Evolutionary conservation across 1,140 invertebrate species (phyloP), one percentile per base, ranked within the genome.

Genomic region (Saccostrea echinata): DNA sequence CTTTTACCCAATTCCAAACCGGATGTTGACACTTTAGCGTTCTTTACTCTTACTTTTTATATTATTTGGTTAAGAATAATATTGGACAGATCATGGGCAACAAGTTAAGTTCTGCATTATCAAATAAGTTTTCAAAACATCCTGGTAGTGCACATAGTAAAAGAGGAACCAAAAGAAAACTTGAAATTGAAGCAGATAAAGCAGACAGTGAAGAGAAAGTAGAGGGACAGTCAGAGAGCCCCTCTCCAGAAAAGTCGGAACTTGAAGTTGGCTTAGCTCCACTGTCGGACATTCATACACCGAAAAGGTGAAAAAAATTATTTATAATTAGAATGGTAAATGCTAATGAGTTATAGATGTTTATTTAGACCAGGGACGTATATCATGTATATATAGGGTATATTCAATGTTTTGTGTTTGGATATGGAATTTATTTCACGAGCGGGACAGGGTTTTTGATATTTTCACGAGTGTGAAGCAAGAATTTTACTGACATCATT

Each of bases 181-280:
- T 76, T 33, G 68, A 76, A 76, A 76, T 16, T 76, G 68, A 76
- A 12, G 13, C 68, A 16, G 9, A 30, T 16, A 76, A 6, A 16
- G 0, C 68, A 33, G 55, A 61, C 55, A 61, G 8, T n/a, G 18
- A 18, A 61, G 55, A 61, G 4, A 33, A 76, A 61, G 55, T 61
- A 61, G 18, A 61, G 4, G 68, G 27, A 33, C 8, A 16, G 2
- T 76, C 68, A 3, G 27, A 33, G 30, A 76, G 68, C 30, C 68
- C 68, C 30, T 11, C 27, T 3, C 24, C 68, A 30, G 27, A 12
- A 76, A 76, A 33, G 24, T 61, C 43, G 43, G 24, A 64, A 1
- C 24, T 33, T 30, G 68, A 76, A 76, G 35, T 83, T 83, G 83
- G 83, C 0, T 30, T 84, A 57, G 83, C 83, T 16, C 83, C 83